Evolutionary conservation across 2,888 invertebrate species (phyloP).

Genomic region (Cosmorhoe ocellata): DNA sequence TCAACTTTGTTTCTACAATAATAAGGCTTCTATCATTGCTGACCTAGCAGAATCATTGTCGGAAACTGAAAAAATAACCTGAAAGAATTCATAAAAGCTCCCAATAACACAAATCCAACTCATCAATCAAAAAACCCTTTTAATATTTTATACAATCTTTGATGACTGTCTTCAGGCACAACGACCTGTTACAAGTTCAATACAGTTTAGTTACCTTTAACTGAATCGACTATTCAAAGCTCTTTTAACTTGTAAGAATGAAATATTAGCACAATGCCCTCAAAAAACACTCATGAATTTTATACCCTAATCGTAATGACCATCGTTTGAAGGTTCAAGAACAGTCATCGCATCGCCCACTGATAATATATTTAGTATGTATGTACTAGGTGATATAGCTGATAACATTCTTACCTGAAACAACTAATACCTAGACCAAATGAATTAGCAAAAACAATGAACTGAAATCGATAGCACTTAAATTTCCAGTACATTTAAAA

Average conservation of each 20-base stretch:
- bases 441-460: not conserved
- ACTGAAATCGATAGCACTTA: too few species aligned
- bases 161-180: constrained; percentile 1
- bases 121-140: constrained; percentile 10
- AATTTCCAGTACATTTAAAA: too few species aligned
- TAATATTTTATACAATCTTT: constrained; percentile 2
- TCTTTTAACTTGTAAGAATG: not conserved
- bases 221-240: not conserved
- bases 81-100: not conserved
- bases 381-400: too few species aligned
- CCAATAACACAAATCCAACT: constrained; percentile 9
- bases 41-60: too few species aligned
- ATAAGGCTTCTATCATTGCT: too few species aligned
- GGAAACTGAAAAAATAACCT: not conserved
- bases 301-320: too few species aligned
- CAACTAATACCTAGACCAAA: not conserved
- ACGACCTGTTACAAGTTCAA: constrained; percentile 10
- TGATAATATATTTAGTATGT: too few species aligned
- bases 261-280: constrained; percentile 5
- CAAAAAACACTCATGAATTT: not conserved
- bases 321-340: not conserved
- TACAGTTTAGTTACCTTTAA: constrained; percentile 15
- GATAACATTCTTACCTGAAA: too few species aligned
- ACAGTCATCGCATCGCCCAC: too few species aligned
- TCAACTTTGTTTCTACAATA: too few species aligned